Percentiles rank a stretch among this genome's conserved stretches.
Conservation (phyloP, 2,888 invertebrate genomes). For the Folsomia candida region DNA sequence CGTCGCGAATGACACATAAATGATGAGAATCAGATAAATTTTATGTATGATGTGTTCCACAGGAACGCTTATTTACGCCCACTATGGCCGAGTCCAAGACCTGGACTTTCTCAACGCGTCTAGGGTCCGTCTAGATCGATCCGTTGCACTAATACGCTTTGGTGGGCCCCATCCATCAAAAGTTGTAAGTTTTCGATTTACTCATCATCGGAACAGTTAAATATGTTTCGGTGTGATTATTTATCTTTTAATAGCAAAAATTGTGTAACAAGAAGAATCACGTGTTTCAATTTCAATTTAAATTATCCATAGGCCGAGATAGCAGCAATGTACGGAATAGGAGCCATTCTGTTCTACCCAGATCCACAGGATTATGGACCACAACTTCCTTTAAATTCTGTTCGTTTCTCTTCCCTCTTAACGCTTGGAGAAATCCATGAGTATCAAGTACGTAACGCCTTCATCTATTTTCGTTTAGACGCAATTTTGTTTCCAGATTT, state of each 20-base stretch:
- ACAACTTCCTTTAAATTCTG: conserved; percentile 37
- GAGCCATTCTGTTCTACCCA: conserved; percentile 47
- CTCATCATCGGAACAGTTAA: not conserved
- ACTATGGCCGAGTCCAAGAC: conserved; percentile 48
- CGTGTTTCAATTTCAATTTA: not conserved
- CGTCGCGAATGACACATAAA: too few species aligned
- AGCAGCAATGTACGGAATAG: conserved; percentile 40
- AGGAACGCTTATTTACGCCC: conserved; percentile 51
- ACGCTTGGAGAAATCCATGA: conserved; percentile 49
- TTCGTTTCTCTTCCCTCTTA: conserved; percentile 44
- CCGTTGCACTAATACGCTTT: conserved; percentile 49
- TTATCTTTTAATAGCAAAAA: too few species aligned
- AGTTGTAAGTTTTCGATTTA: conserved; percentile 39
- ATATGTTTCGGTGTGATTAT: not conserved
- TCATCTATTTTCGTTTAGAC: not conserved
- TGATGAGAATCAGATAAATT: too few species aligned
- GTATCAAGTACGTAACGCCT: conserved; percentile 43
- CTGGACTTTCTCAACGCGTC: conserved; percentile 42
- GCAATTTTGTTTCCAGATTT: not conserved
- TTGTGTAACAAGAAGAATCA: too few species aligned
- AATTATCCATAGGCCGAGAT: conserved; percentile 31
- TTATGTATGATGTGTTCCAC: conserved; percentile 18
- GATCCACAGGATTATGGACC: conserved; percentile 49
- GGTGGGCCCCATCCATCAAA: conserved; percentile 48
- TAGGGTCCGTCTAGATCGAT: conserved; percentile 44